Evolutionary conservation across 2,888 invertebrate species (phyloP).

Genomic region (Pelosia muscerda): DNA sequence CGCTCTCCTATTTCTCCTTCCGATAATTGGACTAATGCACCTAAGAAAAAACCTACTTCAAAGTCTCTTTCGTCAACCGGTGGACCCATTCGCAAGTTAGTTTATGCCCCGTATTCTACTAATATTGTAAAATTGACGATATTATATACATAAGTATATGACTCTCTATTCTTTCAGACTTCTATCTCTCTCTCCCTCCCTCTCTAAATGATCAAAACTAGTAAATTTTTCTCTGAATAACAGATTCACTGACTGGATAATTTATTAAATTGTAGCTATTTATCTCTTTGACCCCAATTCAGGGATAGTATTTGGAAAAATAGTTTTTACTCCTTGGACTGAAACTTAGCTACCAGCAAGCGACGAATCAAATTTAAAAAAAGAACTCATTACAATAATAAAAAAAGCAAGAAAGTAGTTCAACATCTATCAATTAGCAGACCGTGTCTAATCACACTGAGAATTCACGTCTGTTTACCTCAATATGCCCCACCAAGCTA

Average conservation of each 20-base stretch:
- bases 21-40: not conserved
- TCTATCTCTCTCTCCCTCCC: not conserved
- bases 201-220: not conserved
- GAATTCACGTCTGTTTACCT: conserved; percentile 6
- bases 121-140: too few species aligned
- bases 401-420: conserved; percentile 7
- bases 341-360: not conserved
- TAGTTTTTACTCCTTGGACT: not conserved
- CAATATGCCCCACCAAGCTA: not conserved
- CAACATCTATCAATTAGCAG: conserved; percentile 8
- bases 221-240: not conserved
- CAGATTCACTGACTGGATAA: not conserved
- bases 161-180: not conserved
- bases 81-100: too few species aligned
- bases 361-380: not conserved
- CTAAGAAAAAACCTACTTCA: too few species aligned
- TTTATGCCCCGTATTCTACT: too few species aligned
- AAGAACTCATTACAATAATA: conserved; percentile 2
- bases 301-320: not conserved
- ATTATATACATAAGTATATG: too few species aligned
- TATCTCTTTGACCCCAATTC: too few species aligned
- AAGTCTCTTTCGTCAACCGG: too few species aligned
- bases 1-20: too few species aligned
- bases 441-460: conserved; percentile 10
- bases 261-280: not conserved